Percentiles rank a stretch among this genome's conserved stretches.
Conservation (phyloP, 1,140 invertebrate genomes). For the Nephotettix cincticeps region DNA sequence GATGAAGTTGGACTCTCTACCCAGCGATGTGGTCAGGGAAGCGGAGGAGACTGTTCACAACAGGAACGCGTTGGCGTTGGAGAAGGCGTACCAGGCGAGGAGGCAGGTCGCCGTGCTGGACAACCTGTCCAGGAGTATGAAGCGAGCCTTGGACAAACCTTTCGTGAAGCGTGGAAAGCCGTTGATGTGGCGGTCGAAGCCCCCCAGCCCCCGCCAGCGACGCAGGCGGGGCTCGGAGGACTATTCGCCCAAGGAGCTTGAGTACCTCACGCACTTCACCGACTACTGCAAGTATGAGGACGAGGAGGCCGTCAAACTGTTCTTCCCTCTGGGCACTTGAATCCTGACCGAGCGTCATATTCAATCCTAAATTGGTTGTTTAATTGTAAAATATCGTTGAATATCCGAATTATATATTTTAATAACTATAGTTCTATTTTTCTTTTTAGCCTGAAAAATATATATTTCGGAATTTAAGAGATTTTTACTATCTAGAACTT, state of each 20-base stretch:
- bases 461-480: no score
- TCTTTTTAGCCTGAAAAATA: no score
- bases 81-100: slow-evolving; percentile 13
- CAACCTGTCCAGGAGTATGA: slow-evolving; percentile 16
- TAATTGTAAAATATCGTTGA: no score
- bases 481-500: no score
- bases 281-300: slow-evolving; percentile 17
- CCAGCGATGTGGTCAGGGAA: not conserved
- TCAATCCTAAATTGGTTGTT: no score
- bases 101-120: slow-evolving; percentile 15
- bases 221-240: not conserved
- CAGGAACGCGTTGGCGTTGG: not conserved
- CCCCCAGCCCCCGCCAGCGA: not conserved
- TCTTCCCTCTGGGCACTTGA: slow-evolving; percentile 3
- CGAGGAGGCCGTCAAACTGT: slow-evolving; percentile 19
- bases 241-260: not conserved
- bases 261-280: slow-evolving; percentile 9
- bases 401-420: no score
- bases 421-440: no score
- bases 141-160: slow-evolving; percentile 12
- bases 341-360: no score
- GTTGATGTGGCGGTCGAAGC: slow-evolving; percentile 14
- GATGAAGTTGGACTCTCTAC: slow-evolving; percentile 23
- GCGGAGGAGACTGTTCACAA: not conserved
- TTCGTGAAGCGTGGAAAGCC: not conserved